Conservation (phyloP, 2,888 invertebrate genomes). For the Thyatira batis region DNA sequence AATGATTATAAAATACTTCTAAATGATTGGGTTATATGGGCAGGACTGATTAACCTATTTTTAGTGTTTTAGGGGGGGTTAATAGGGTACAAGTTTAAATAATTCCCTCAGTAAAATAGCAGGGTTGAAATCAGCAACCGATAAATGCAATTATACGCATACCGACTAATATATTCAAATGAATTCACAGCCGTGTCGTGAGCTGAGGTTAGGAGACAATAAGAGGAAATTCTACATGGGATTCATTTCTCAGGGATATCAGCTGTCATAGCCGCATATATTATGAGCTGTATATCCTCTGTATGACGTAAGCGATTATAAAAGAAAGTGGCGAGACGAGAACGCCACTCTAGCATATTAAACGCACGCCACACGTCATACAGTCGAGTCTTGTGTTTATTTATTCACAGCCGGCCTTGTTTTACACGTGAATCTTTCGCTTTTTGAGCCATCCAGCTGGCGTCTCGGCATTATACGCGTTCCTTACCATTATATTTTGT, state of each 20-base stretch:
- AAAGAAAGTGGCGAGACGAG: constrained; percentile 1
- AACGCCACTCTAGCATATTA: constrained; percentile 6
- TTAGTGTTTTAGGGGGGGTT: too few relatives aligned
- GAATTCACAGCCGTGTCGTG: background rate
- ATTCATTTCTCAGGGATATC: background rate
- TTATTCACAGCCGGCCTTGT: constrained; percentile 16
- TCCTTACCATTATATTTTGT: background rate
- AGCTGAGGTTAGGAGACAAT: background rate
- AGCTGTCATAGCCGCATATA: background rate
- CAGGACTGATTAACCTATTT: too few relatives aligned
- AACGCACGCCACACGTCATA: constrained; percentile 17
- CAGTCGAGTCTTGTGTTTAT: constrained; percentile 14
- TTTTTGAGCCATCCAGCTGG: background rate
- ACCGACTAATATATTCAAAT: background rate
- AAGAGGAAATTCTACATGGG: background rate
- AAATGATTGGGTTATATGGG: too few relatives aligned
- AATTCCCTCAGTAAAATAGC: too few relatives aligned
- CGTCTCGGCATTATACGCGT: background rate
- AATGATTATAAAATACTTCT: too few relatives aligned
- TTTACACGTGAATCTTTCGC: background rate
- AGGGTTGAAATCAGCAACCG: too few relatives aligned
- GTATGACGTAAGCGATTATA: constrained; percentile 3
- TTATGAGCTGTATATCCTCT: background rate
- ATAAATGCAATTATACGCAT: too few relatives aligned
- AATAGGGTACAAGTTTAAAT: too few relatives aligned